A percentile compares a stretch with the other conserved stretches of the same genome.
Conservation (phyloP, 2,888 invertebrate species). For the Tipula lateralis region DNA sequence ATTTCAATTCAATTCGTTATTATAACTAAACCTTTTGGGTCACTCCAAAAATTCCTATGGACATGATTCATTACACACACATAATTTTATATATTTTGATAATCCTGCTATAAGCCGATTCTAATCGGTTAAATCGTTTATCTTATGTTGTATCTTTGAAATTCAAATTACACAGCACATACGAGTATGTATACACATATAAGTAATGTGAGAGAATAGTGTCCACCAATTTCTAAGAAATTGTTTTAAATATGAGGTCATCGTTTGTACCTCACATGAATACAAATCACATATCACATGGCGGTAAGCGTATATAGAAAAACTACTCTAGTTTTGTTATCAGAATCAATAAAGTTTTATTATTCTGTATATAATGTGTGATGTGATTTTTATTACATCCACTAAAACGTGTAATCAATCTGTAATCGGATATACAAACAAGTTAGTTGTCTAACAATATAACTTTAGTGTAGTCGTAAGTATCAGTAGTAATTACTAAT, state of each 20-base stretch:
- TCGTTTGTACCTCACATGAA: too few relatives aligned
- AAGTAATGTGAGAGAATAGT: not conserved
- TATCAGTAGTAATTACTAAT: not conserved
- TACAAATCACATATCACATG: not conserved
- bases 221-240: not conserved
- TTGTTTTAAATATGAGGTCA: not conserved
- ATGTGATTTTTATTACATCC: not conserved
- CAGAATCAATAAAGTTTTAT: not conserved
- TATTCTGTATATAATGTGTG: not conserved
- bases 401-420: not conserved
- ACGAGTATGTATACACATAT: too few relatives aligned
- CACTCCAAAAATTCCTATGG: not conserved
- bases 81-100: not conserved
- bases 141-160: not conserved
- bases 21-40: not conserved
- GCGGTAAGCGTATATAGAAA: not conserved
- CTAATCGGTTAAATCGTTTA: not conserved
- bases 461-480: not conserved
- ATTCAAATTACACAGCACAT: not conserved
- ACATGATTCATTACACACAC: not conserved
- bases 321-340: not conserved
- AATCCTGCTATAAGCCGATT: not conserved
- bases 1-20: not conserved
- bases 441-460: not conserved
- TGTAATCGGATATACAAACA: not conserved